Base-by-base conservation (phyloP, 92 coral and sea anemone species). In the Palythoa grandis region DNA sequence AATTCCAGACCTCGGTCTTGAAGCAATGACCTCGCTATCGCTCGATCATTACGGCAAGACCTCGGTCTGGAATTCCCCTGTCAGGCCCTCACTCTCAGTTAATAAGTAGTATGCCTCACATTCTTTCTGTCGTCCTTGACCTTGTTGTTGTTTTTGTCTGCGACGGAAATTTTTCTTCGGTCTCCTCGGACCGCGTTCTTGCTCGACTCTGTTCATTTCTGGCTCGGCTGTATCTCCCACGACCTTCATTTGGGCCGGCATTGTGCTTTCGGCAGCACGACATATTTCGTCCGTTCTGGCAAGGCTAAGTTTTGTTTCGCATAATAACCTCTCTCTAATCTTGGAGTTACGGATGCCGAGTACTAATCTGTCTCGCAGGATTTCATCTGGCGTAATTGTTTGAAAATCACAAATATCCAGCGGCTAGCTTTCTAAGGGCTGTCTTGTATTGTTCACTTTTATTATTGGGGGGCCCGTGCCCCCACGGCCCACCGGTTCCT, bases 261-360 rank as follows among this genome's bases (percentile, higher is more conserved):
- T 71, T 76, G 69, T 89, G 87, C 86, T 88, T 72, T 91, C 87
- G 43, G 84, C 29, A 48, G 88, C 87, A 48, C 87, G 78, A 68
- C 92, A 82, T n/a, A 90, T 86, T 73, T 88, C 90, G 53, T 82
- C 84, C 4, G 86, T 87, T 65, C 75, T 87, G 14, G 83, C 79
- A 22, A 87, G 86, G 47, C 73, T 76, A 14, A 87, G 88, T 1
- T 75, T 38, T 14, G 90, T 20, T 76, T 90, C 90, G 47, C 76
- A 82, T 52, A 90, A 63, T 71, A 90, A 83, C 53, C 90, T 15
- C 58, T 87, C 90, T 87, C 92, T 60, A 40, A 90, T 90, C 72
- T 87, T 90, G 76, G 76, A 10, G 72, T 89, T 79, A 6, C 80
- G 54, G n/a, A 79, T 89, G 16, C 88, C 86, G 35, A 85, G 68